phyloP scores from a whole-genome alignment of 2,797 vertebrate species.

The Rostrhamus sociabilis region DNA sequence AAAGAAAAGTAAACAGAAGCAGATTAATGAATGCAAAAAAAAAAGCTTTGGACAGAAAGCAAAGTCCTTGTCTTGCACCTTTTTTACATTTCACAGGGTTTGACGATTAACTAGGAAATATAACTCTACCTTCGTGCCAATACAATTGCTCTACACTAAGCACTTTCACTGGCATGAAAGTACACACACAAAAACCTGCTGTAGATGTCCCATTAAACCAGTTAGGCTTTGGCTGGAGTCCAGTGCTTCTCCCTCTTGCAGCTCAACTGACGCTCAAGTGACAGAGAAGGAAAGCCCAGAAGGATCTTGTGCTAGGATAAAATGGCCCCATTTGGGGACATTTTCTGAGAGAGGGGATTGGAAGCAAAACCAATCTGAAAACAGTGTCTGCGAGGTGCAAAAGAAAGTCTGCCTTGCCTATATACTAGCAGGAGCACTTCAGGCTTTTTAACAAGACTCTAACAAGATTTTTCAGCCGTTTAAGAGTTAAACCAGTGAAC shows the following conservation, averaged over 20 bases:
- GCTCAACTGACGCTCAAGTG: neutral
- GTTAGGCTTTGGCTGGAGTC: neutral
- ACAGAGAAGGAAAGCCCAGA: neutral
- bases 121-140: neutral
- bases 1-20: constrained; percentile 15
- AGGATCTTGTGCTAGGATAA: neutral
- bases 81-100: neutral
- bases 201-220: neutral
- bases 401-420: neutral
- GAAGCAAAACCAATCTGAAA: neutral
- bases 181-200: neutral
- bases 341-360: neutral
- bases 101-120: neutral
- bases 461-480: neutral
- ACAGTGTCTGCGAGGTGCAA: neutral
- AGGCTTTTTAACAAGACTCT: neutral
- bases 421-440: neutral
- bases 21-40: neutral
- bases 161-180: neutral
- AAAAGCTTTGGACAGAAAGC: neutral
- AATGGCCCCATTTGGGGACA: neutral
- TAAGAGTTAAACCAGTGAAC: neutral
- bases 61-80: neutral
- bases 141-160: neutral
- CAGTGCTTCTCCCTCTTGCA: neutral